A percentile compares a stretch with the other conserved stretches of the same genome.
These are phyloP conservation scores for Caiman crocodilus DNA, from an alignment of 2,797 vertebrate genomes.

Conservation along the genomic window DNA sequence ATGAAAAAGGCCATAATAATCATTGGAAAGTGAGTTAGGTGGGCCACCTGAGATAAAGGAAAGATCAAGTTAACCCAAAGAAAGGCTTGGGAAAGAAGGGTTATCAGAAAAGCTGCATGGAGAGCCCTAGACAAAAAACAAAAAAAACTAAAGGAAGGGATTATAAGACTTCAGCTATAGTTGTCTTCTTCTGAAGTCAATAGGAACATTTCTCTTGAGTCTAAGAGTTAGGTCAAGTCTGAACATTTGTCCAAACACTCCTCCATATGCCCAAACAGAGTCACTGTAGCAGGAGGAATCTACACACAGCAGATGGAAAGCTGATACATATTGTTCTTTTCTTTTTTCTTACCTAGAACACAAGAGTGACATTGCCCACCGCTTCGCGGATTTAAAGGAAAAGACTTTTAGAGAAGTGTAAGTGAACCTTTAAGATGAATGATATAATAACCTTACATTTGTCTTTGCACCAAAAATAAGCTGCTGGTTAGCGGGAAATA, in stretches of 20 bases:
- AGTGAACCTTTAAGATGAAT: not conserved
- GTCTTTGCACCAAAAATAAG: not conserved
- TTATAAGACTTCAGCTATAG: not conserved
- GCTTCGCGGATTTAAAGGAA: constrained; percentile 59
- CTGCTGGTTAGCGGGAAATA: not conserved
- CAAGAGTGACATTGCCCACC: constrained; percentile 68
- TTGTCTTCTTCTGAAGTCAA: not conserved
- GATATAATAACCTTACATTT: not conserved
- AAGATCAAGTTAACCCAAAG: not conserved
- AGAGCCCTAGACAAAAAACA: too few species aligned
- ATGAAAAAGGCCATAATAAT: rapidly evolving
- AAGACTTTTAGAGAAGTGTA: constrained; percentile 65
- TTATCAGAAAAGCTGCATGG: not conserved
- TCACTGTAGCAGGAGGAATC: not conserved
- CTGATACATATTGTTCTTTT: not conserved
- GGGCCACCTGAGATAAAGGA: not conserved
- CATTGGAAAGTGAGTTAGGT: not conserved
- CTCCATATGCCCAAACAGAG: rapidly evolving
- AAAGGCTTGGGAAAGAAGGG: not conserved
- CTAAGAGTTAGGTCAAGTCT: rapidly evolving
- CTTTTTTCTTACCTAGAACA: constrained; percentile 36
- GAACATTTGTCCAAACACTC: not conserved
- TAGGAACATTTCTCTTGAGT: rapidly evolving
- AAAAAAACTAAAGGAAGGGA: not conserved
- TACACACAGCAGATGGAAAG: not conserved